Conservation (phyloP, 2,797 vertebrate species). For the Aplochiton taeniatus region DNA sequence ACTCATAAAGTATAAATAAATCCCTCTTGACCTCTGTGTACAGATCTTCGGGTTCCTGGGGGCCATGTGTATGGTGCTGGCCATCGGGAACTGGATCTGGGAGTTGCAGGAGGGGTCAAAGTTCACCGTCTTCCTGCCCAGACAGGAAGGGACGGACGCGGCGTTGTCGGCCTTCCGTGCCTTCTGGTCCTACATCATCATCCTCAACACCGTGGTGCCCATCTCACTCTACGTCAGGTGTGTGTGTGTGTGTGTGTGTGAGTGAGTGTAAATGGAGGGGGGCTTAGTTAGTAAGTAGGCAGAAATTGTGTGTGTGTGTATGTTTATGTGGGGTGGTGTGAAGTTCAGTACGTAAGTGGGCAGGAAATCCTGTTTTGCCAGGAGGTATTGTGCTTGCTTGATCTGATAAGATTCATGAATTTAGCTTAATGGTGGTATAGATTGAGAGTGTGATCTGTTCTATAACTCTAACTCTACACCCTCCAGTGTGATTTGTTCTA, state of each 20-base stretch:
- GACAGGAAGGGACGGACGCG: conserved; percentile 71
- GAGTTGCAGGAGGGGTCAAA: conserved; percentile 79
- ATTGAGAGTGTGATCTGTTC: no score
- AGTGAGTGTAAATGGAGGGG: no score
- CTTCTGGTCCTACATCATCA: conserved; percentile 98
- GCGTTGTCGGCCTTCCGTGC: conserved; percentile 81
- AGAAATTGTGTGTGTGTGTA: conserved; percentile 5
- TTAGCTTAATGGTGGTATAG: no score
- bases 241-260: neutral
- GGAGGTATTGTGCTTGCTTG: no score
- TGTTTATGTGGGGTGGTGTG: neutral
- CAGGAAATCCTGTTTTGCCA: no score
- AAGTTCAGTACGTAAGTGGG: neutral
- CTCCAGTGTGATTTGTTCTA: no score
- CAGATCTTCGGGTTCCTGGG: conserved; percentile 91
- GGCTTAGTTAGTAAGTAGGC: no score
- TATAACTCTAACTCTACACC: no score
- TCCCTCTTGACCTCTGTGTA: neutral
- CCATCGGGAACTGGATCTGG: conserved; percentile 89
- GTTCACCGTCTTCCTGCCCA: conserved; percentile 86
- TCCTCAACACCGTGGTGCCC: conserved; percentile 95
- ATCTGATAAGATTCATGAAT: no score
- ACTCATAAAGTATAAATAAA: no score
- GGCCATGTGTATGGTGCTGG: conserved; percentile 87
- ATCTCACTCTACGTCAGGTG: conserved; percentile 97